Conservation (phyloP, 2,113 vertebrate species). For the Halcyon senegalensis region DNA sequence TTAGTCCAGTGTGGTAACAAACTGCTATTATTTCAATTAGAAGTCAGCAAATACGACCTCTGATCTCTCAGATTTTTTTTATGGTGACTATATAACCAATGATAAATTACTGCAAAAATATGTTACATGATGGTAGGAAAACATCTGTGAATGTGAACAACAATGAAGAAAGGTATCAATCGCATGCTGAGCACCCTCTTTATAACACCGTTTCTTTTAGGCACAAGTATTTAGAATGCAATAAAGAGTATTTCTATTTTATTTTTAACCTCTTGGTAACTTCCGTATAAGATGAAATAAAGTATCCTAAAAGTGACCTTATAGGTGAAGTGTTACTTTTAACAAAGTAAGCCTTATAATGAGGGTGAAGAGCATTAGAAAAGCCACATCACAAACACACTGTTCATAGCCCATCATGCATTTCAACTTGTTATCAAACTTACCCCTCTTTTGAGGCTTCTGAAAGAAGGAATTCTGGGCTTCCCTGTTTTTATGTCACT, state of each 20-base stretch:
- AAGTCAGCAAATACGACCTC: not conserved
- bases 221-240: constrained; percentile 36
- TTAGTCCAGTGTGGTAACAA: not conserved
- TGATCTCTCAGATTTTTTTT: not conserved
- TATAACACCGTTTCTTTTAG: constrained; percentile 77
- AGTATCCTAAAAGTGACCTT: constrained; percentile 18
- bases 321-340: constrained; percentile 21
- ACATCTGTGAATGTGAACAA: constrained; percentile 76
- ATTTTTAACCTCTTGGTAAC: constrained; percentile 35
- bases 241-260: constrained; percentile 4
- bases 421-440: constrained; percentile 81
- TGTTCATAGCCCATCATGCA: constrained; percentile 81
- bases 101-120: constrained; percentile 72
- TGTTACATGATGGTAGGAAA: constrained; percentile 70
- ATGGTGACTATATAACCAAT: constrained; percentile 28
- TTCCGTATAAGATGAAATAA: not conserved
- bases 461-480: constrained; percentile 93
- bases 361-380: constrained; percentile 80
- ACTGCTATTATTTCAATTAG: not conserved
- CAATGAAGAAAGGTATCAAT: constrained; percentile 71
- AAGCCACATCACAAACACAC: constrained; percentile 83
- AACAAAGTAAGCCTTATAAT: constrained; percentile 77
- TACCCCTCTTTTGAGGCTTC: constrained; percentile 93
- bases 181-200: constrained; percentile 81
- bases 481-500: constrained; percentile 93